Conservation (phyloP, 53 echinoderm and acorn worm genomes). For the Pentamera pediparva region DNA sequence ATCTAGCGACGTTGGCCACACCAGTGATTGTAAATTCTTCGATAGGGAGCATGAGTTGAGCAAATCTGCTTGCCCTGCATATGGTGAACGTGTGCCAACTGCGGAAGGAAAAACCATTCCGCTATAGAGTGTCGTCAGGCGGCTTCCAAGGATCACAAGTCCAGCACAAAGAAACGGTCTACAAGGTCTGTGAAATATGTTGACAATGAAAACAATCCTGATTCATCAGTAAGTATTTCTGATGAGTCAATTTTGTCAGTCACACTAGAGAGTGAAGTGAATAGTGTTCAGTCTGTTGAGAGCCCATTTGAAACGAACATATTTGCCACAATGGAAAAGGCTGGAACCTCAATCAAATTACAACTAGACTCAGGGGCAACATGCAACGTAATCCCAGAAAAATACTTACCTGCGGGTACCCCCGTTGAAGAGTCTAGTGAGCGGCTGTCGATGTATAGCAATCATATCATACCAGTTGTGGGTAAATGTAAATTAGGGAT, state of each 20-base stretch:
- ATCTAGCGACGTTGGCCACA: too few species aligned
- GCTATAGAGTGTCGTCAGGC: too few species aligned
- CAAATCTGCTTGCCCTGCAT: too few species aligned
- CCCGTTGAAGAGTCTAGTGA: conserved; percentile 13
- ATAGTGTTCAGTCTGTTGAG: conserved; percentile 4
- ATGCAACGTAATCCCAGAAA: conserved; percentile 49
- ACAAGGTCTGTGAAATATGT: neutral
- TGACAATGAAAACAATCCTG: neutral
- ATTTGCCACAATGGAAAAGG: conserved; percentile 23
- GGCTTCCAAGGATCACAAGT: neutral
- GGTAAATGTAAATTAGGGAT: conserved; percentile 38
- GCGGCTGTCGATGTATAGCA: conserved; percentile 7
- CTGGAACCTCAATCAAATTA: conserved; percentile 27
- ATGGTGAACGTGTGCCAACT: too few species aligned
- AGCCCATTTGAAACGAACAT: conserved; percentile 30
- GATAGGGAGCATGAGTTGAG: neutral
- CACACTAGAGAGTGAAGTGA: conserved; percentile 3
- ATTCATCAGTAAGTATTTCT: too few species aligned
- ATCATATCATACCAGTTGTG: neutral
- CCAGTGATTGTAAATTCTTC: too few species aligned
- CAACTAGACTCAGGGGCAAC: conserved; percentile 55
- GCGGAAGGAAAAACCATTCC: too few species aligned
- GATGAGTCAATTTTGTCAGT: conserved; percentile 5
- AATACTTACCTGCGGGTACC: conserved; percentile 35
- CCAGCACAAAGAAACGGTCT: conserved; percentile 1